Conservation (phyloP, 2,888 invertebrate species). For the Nezara viridula region DNA sequence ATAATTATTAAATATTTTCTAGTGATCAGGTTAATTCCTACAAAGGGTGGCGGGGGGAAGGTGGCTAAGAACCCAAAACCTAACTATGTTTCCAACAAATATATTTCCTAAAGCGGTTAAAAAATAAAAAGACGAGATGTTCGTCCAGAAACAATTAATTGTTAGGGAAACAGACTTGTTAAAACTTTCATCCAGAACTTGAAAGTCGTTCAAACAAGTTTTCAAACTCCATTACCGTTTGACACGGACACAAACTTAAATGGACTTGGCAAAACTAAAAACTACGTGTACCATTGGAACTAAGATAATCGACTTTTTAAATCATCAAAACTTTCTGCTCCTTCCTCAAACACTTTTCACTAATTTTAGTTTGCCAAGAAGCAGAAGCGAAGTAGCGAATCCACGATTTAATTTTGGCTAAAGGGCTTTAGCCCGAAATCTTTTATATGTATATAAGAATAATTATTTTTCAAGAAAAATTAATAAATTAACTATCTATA, state of each 20-base stretch:
- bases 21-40: too few species aligned
- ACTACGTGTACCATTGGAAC: not conserved
- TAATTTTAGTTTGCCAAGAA: not conserved
- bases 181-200: constrained; percentile 6
- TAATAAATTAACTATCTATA: too few species aligned
- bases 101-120: not conserved
- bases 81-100: not conserved
- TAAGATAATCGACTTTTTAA: constrained; percentile 34
- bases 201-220: constrained; percentile 39
- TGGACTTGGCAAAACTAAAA: constrained; percentile 36
- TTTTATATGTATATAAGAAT: too few species aligned
- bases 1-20: too few species aligned
- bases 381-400: too few species aligned
- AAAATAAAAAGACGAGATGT: not conserved
- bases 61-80: too few species aligned
- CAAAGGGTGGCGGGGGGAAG: too few species aligned
- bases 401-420: too few species aligned
- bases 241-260: constrained; percentile 45
- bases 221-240: constrained; percentile 27
- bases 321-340: constrained; percentile 17
- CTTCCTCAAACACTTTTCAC: not conserved
- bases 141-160: not conserved
- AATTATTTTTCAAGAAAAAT: too few species aligned
- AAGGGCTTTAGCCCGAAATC: too few species aligned
- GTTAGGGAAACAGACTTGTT: not conserved